Base-by-base conservation (phyloP, 1,140 invertebrate species). In the Arctopsyche grandis region DNA sequence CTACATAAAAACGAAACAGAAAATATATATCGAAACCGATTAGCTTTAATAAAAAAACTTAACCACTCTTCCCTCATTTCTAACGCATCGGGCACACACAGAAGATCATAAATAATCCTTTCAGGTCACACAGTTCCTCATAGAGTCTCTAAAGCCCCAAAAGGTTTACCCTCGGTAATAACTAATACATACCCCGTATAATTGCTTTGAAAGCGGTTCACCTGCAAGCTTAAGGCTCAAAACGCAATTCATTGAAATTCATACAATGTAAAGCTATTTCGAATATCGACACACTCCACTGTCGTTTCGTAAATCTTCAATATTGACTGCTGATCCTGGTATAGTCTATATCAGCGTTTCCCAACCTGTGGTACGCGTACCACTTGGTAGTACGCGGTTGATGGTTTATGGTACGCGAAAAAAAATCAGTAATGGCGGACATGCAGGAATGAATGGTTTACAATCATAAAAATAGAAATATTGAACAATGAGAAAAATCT, bases 201-300 rank as follows among this genome's bases (percentile, higher is more conserved):
- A 66, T 66, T 66, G 63, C 63, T 26, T 66, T 12, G 48, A 16
- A 14, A 52, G 48, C 24, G 63, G 63, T 26, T 24, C 1, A 66
- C 63, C 63, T 66, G 63, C 63, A n/a, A 22, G 63, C 63, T 66
- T 66, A 66, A 66, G 21, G 9, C 63, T 66, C 21, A 66, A 66
- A 66, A 66, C 21, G 21, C 21, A 52, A 52, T 16, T 1, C 48
- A 14, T 21, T 19, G 58, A 60, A 3, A 60, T 21, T 60, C 58
- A 22, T 26, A 12, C 63, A 4, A 66, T 10, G 63, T 66, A 1
- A 26, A 0, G 3, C n/a, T 60, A 21, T 60, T 21, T 60, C 9
- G 21, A 60, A 24, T 5, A 60, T 21, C 58, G n/a, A 19, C n/a
- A 60, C 21, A 60, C 5, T 60, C n/a, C 58, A 60, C 21, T 60